These are phyloP conservation scores for Palythoa grandiflora DNA, from an alignment of 92 coral and sea anemone species.

Conservation along the genomic window DNA sequence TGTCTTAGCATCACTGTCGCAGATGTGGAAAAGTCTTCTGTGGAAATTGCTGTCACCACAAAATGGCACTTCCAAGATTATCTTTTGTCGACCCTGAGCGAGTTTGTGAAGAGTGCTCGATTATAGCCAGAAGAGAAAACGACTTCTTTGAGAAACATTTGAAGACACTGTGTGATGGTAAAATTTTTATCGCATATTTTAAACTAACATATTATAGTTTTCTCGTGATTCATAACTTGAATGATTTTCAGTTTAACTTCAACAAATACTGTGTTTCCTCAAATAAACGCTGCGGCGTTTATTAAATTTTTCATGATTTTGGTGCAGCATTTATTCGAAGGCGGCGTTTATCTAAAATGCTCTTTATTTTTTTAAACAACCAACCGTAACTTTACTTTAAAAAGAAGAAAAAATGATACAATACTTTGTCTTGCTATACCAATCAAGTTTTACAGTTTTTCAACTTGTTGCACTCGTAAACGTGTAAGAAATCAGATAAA, in stretches of 20 bases:
- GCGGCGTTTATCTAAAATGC: too few relatives aligned
- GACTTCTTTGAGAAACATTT: constrained; percentile 94
- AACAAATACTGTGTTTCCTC: too few relatives aligned
- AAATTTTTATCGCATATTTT: neutral
- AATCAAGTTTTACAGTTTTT: too few relatives aligned
- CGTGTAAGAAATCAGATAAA: too few relatives aligned
- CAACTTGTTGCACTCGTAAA: too few relatives aligned
- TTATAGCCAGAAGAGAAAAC: constrained; percentile 90
- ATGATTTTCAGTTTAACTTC: neutral
- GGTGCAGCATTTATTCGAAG: too few relatives aligned
- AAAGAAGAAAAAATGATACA: too few relatives aligned
- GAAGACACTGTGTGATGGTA: constrained; percentile 83
- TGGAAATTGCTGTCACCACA: constrained; percentile 85
- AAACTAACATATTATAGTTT: neutral
- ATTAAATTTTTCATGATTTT: too few relatives aligned
- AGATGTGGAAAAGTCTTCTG: constrained; percentile 96
- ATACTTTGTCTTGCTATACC: too few relatives aligned
- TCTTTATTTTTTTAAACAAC: too few relatives aligned
- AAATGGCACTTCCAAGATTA: constrained; percentile 88
- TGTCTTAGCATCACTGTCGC: constrained; percentile 91
- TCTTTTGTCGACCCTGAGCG: constrained; percentile 96
- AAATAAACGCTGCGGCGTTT: too few relatives aligned
- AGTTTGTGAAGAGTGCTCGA: constrained; percentile 95
- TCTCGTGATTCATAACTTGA: neutral
- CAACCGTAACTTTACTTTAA: too few relatives aligned